Evolutionary conservation across 2,797 vertebrate species (phyloP), one percentile per base, ranked within the genome.

Genomic region (Acrossocheilus fasciatus): DNA sequence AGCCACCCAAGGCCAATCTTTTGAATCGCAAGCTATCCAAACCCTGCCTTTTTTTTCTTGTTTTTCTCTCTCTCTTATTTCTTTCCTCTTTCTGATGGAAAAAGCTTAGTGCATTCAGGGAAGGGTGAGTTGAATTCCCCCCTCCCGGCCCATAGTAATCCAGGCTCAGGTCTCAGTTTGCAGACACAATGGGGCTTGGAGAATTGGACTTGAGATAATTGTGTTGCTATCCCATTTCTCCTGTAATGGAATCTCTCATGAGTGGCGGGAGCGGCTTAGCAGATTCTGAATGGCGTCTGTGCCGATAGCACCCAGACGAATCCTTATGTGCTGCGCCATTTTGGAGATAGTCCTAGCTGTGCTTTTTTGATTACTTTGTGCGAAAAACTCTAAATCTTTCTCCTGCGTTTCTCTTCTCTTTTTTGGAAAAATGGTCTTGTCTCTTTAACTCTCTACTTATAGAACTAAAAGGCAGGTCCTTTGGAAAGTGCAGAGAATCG

Each of bases 131-230:
- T 78, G 43, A 62, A 86, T 82, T 62, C 91, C 81, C 80, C 69
- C 82, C 84, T 81, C 73, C 73, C 50, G 89, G 91, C 91, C 92
- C 92, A 92, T 91, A 93, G 93, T 94, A 95, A 94, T 94, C 94
- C 93, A 91, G 36, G 88, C 92, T 91, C 92, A 85, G 94, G 92
- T 91, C 93, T 94, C 94, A 91, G 92, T 94, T 95, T 94, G 93
- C 93, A 92, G 93, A 94, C 94, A 95, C 95, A 95, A 95, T 94
- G 92, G 94, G 89, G 92, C 93, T 93, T 90, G 90, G 93, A 94
- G 94, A 95, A 94, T 94, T 93, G 93, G 92, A 93, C 94, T 94
- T 94, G 89, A 93, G 94, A 95, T 95, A 96, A 96, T 95, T 95
- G 94, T 95, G 94, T 95, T 94, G 93, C 93, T 93, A 92, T 94